Evolutionary conservation across 2,113 vertebrate species (phyloP).

Genomic region (Rhineura floridana): DNA sequence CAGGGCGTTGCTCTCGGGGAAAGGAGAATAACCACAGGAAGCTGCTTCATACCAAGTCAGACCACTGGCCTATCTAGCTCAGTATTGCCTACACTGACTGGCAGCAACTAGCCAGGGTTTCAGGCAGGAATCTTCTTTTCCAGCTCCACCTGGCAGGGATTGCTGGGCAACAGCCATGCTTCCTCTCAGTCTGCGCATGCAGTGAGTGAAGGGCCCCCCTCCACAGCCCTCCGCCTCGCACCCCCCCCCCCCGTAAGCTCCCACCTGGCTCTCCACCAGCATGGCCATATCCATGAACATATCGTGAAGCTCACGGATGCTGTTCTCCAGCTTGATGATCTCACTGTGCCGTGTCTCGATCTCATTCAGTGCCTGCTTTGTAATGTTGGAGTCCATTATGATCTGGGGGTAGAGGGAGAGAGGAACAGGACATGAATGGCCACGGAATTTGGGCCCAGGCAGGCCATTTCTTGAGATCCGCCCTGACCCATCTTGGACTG

Average conservation of each 20-base stretch:
- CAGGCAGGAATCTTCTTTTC: no score
- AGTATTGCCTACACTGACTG: no score
- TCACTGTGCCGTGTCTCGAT: slow-evolving; percentile 94
- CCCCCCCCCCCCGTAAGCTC: not conserved
- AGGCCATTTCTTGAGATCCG: not conserved
- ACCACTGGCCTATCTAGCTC: no score
- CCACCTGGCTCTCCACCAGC: slow-evolving; percentile 97
- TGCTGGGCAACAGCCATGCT: no score
- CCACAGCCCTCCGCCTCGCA: no score
- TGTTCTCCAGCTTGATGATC: slow-evolving; percentile 97
- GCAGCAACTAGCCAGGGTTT: no score
- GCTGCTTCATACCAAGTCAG: fast-evolving
- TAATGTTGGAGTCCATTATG: slow-evolving; percentile 96
- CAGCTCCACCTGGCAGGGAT: no score
- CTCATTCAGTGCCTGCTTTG: slow-evolving; percentile 94
- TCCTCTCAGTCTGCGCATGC: no score
- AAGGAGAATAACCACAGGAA: no score
- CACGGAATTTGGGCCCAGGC: not conserved
- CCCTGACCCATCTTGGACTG: not conserved
- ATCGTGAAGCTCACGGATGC: slow-evolving; percentile 95
- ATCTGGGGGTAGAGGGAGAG: slow-evolving; percentile 76
- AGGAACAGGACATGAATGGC: not conserved
- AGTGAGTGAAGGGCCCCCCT: no score
- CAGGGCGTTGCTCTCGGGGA: no score
- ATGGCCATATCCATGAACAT: slow-evolving; percentile 99